phyloP scores from a whole-genome alignment of 2,888 invertebrate genomes.

The Drosophila tripunctata region DNA sequence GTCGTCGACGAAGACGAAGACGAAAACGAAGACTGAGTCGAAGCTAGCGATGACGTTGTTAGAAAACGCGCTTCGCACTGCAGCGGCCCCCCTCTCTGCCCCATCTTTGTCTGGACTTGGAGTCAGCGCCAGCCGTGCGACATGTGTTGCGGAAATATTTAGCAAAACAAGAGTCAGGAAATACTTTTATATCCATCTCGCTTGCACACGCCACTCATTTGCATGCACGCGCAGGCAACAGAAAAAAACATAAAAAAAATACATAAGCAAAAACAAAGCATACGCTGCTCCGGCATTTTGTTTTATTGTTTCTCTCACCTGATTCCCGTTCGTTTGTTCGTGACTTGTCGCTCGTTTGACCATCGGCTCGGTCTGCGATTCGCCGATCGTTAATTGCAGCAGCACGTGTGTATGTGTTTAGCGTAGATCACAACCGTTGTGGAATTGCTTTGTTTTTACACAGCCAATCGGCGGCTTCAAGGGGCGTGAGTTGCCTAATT shows the following conservation, averaged over 20 bases:
- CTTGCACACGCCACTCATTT: slow-evolving; percentile 44
- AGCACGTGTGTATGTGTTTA: slow-evolving; percentile 9
- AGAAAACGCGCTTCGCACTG: too few relatives aligned
- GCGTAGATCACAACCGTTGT: slow-evolving; percentile 39
- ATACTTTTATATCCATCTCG: slow-evolving; percentile 34
- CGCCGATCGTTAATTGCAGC: slow-evolving; percentile 60
- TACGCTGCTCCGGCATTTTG: slow-evolving; percentile 40
- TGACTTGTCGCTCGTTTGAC: slow-evolving; percentile 49
- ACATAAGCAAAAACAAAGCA: slow-evolving; percentile 7
- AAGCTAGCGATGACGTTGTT: slow-evolving; percentile 34
- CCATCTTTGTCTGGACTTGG: background rate
- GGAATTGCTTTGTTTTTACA: slow-evolving; percentile 35
- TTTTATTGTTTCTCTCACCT: slow-evolving; percentile 68
- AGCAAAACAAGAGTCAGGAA: slow-evolving; percentile 53
- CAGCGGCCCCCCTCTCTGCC: background rate
- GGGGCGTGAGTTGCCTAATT: slow-evolving; percentile 18
- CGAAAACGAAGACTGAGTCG: too few relatives aligned
- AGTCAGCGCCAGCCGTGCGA: slow-evolving; percentile 56
- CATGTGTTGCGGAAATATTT: slow-evolving; percentile 79
- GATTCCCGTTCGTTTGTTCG: slow-evolving; percentile 29
- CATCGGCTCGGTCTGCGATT: slow-evolving; percentile 65
- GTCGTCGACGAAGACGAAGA: slow-evolving; percentile 22
- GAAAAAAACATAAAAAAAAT: slow-evolving; percentile 1
- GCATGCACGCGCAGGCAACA: slow-evolving; percentile 30
- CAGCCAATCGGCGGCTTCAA: slow-evolving; percentile 36